These are phyloP conservation scores for Acanthosepion pharaonis DNA, from an alignment of 2,888 invertebrate species.

Conservation along the genomic window DNA sequence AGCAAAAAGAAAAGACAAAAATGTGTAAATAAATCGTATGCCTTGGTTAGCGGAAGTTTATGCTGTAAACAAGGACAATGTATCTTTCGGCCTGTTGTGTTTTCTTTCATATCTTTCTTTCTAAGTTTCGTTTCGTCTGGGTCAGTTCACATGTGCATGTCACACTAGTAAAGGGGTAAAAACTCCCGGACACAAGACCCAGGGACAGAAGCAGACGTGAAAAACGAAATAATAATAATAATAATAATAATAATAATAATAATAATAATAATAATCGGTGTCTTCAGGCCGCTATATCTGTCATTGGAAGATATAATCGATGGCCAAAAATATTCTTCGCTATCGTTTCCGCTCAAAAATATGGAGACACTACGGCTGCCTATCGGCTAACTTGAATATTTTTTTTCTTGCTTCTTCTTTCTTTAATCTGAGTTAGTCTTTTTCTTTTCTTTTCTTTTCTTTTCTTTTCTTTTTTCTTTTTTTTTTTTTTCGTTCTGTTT, in stretches of 20 bases:
- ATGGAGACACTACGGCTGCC: background rate
- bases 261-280: background rate
- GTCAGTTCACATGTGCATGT: slow-evolving; percentile 15
- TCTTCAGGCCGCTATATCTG: slow-evolving; percentile 3
- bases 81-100: background rate
- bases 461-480: background rate
- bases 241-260: background rate
- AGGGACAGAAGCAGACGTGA: background rate
- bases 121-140: background rate
- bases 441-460: background rate
- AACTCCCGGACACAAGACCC: background rate
- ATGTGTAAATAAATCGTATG: background rate
- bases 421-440: background rate
- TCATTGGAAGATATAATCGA: background rate
- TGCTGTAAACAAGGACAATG: background rate
- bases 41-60: slow-evolving; percentile 15
- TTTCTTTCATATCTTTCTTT: background rate
- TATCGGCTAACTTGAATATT: background rate
- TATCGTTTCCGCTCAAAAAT: background rate
- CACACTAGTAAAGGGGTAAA: background rate
- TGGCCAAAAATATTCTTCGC: background rate
- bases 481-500: background rate
- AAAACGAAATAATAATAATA: background rate
- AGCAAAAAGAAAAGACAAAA: background rate
- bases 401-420: background rate